A percentile compares a stretch with the other conserved stretches of the same genome.
Evolutionary conservation across 2,888 invertebrate species (phyloP).

Genomic region (Incurvaria masculella): DNA sequence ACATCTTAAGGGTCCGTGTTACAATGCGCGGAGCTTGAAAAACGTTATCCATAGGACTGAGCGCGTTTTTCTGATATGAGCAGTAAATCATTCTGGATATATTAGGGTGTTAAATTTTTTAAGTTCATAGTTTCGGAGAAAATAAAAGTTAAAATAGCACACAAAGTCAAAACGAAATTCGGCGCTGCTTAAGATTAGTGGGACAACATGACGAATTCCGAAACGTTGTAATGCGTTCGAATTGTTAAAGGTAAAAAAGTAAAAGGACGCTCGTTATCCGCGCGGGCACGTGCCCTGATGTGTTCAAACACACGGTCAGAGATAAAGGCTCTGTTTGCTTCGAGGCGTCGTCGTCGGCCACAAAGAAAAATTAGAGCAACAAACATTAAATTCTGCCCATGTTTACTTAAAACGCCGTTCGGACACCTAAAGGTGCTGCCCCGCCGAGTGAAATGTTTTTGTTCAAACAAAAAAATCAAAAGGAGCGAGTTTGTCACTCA

Average conservation of each 20-base stretch:
- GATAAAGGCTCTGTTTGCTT: neutral
- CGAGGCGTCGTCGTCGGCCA: neutral
- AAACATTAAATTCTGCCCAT: neutral
- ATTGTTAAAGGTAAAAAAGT: no score
- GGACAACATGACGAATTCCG: no score
- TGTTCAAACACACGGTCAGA: neutral
- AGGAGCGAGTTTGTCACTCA: neutral
- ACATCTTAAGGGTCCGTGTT: neutral
- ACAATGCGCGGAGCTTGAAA: no score
- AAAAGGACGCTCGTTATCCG: neutral
- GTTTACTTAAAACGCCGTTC: neutral
- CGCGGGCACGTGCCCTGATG: neutral
- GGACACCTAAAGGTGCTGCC: neutral
- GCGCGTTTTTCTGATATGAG: no score
- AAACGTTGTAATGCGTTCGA: no score
- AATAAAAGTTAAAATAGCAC: no score
- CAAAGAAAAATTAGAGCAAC: neutral
- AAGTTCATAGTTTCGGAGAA: no score
- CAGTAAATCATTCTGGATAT: no score
- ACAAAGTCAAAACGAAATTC: no score
- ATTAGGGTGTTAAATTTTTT: no score
- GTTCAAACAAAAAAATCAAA: neutral
- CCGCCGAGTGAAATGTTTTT: neutral
- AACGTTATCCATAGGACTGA: no score
- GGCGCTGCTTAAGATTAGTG: no score